Evolutionary conservation across 2,888 invertebrate genomes (phyloP).

Genomic region (Tortrix viridana): DNA sequence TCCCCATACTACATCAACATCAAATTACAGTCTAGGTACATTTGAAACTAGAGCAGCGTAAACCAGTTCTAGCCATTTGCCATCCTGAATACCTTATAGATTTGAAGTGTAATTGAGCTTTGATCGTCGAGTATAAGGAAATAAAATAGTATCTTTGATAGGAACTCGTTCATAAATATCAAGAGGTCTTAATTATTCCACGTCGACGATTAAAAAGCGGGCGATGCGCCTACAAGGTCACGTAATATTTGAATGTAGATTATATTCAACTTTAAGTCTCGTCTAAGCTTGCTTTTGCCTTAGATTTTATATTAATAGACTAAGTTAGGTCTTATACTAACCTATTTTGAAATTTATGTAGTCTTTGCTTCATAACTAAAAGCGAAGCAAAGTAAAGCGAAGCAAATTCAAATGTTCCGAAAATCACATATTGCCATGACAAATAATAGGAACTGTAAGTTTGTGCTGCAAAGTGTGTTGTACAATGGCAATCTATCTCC

Average conservation of each 20-base stretch:
- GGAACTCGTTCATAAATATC: conserved; percentile 31
- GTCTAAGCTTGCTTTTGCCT: too few species aligned
- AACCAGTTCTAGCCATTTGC: neutral
- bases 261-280: conserved; percentile 8
- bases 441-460: conserved; percentile 55
- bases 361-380: too few species aligned
- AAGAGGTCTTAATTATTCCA: conserved; percentile 32
- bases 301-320: too few species aligned
- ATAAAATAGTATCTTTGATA: conserved; percentile 29
- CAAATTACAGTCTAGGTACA: too few species aligned
- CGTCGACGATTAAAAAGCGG: conserved; percentile 30
- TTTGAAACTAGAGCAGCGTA: too few species aligned
- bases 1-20: too few species aligned
- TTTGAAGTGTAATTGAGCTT: neutral
- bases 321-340: too few species aligned
- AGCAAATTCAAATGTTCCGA: conserved; percentile 8
- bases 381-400: neutral
- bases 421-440: conserved; percentile 45
- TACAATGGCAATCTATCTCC: conserved; percentile 64
- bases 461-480: conserved; percentile 53
- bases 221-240: conserved; percentile 28
- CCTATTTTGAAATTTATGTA: too few species aligned
- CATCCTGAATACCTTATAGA: conserved; percentile 8
- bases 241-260: conserved; percentile 27
- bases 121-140: conserved; percentile 19